Conservation (phyloP, 1,140 invertebrate genomes). For the Papilio glaucus region DNA sequence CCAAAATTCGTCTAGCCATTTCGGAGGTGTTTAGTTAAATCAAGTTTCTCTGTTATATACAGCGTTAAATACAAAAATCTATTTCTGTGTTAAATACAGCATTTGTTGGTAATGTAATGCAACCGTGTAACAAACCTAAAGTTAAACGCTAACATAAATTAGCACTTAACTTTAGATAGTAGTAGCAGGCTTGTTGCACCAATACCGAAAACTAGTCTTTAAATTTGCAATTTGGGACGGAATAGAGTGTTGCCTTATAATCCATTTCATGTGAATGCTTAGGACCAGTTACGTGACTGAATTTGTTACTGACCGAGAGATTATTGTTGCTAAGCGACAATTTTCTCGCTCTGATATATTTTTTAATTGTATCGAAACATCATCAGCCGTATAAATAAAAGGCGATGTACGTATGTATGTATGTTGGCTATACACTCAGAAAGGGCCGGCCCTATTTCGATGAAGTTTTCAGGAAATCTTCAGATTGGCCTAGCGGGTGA, state of each 20-base stretch:
- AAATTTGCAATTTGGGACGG: conserved; percentile 48
- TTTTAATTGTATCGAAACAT: not conserved
- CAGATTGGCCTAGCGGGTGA: too few relatives aligned
- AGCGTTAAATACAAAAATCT: too few relatives aligned
- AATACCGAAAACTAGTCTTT: conserved; percentile 25
- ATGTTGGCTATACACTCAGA: too few relatives aligned
- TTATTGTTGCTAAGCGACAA: not conserved
- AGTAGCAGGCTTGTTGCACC: not conserved
- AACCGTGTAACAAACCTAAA: not conserved
- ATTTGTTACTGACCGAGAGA: conserved; percentile 2
- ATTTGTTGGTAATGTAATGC: too few relatives aligned
- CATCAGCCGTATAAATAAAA: too few relatives aligned
- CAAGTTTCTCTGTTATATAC: too few relatives aligned
- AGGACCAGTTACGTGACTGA: conserved; percentile 21
- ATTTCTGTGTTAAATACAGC: too few relatives aligned
- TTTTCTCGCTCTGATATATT: not conserved
- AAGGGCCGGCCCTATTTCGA: too few relatives aligned
- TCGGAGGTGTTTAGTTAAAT: too few relatives aligned
- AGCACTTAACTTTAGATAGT: not conserved
- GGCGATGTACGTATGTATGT: too few relatives aligned
- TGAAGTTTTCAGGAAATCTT: too few relatives aligned
- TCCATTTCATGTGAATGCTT: conserved; percentile 32
- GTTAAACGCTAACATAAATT: not conserved
- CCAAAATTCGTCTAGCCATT: too few relatives aligned
- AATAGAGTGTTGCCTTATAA: conserved; percentile 41